A percentile compares a stretch with the other conserved stretches of the same genome.
Evolutionary conservation across 2,797 vertebrate species (phyloP).

Genomic region (Etheostoma nigrum): DNA sequence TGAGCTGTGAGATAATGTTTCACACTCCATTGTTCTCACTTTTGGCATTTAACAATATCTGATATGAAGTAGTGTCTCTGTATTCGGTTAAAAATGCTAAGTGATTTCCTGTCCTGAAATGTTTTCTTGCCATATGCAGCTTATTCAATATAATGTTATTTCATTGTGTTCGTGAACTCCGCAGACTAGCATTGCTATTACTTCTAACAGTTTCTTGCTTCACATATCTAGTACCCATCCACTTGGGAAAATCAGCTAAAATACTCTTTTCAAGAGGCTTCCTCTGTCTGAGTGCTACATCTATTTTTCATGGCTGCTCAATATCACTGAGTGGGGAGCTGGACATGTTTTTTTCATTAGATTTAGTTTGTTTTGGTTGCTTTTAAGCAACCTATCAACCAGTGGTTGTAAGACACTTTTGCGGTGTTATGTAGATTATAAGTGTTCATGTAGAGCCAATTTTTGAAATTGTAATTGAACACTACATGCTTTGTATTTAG

Average conservation of each 20-base stretch:
- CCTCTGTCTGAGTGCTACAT: conserved; percentile 57
- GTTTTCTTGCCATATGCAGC: neutral
- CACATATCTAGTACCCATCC: conserved; percentile 19
- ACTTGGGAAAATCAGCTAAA: conserved; percentile 31
- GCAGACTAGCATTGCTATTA: neutral
- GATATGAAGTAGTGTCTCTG: conserved; percentile 6
- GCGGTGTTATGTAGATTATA: neutral
- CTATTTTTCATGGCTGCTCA: conserved; percentile 68
- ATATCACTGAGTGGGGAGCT: conserved; percentile 21
- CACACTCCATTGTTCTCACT: conserved; percentile 9
- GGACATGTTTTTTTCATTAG: conserved; percentile 24
- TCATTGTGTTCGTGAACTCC: neutral
- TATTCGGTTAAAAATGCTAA: conserved; percentile 11
- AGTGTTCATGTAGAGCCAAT: neutral
- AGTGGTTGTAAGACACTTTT: conserved; percentile 16
- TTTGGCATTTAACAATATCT: conserved; percentile 12
- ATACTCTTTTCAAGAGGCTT: conserved; percentile 34
- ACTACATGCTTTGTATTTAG: conserved; percentile 32
- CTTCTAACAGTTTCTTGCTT: neutral
- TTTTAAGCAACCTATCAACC: conserved; percentile 41
- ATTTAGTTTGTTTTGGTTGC: conserved; percentile 28
- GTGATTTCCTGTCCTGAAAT: conserved; percentile 9
- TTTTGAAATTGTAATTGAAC: conserved; percentile 1
- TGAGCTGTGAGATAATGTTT: conserved; percentile 19
- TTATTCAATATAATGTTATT: neutral